Conservation (phyloP, 2,113 vertebrate species). For the human (Homo sapiens) region GRCh38 chr5:110387001-110387500, state of each 20-base stretch:
- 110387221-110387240: not conserved
- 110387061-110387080: not conserved
- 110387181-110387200: not conserved
- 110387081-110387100: not conserved
- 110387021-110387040: not conserved
- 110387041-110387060: not conserved
- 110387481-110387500: not conserved
- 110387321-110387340: not conserved
- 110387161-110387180: not conserved
- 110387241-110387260: not conserved
- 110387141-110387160: not conserved
- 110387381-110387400: not conserved
- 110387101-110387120: not conserved
- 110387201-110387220: not conserved
- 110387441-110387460: not conserved
- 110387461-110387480: not conserved
- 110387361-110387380: not conserved
- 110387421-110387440: not conserved
- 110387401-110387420: not conserved
- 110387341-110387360: not conserved
- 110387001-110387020: not conserved
- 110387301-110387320: not conserved
- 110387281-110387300: not conserved
- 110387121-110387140: no score
- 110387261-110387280: not conserved